These are phyloP conservation scores for Rugalucina vietnamica DNA, from an alignment of 2,888 invertebrate genomes.

Conservation along the genomic window DNA sequence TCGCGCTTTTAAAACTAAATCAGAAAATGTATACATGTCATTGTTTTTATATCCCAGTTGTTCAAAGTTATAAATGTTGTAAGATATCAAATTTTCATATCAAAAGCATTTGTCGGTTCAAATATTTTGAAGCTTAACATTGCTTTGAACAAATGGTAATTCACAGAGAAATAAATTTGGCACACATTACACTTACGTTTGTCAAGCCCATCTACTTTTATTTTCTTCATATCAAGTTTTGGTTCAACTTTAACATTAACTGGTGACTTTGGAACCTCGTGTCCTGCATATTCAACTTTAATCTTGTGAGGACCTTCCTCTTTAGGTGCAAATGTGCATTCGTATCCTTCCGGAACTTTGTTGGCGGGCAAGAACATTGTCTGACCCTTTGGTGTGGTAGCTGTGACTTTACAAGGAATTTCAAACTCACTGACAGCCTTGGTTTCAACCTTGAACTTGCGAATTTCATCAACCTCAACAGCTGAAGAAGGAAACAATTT, in stretches of 20 bases:
- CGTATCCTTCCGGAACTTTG: slow-evolving; percentile 89
- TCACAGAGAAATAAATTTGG: too few relatives aligned
- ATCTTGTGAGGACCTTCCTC: slow-evolving; percentile 84
- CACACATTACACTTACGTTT: slow-evolving; percentile 94
- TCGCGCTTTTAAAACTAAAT: too few relatives aligned
- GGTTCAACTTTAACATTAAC: slow-evolving; percentile 80
- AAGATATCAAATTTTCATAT: too few relatives aligned
- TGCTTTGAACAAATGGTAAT: too few relatives aligned
- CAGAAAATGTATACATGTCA: too few relatives aligned
- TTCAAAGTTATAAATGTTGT: too few relatives aligned
- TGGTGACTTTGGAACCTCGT: slow-evolving; percentile 81
- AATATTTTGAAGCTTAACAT: too few relatives aligned
- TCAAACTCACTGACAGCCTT: slow-evolving; percentile 59
- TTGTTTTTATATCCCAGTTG: too few relatives aligned
- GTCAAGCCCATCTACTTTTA: slow-evolving; percentile 93
- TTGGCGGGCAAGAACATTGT: slow-evolving; percentile 90
- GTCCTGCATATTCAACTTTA: slow-evolving; percentile 80
- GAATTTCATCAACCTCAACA: slow-evolving; percentile 56
- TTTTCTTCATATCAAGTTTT: slow-evolving; percentile 91
- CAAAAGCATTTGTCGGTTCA: too few relatives aligned
- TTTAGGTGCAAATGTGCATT: slow-evolving; percentile 81
- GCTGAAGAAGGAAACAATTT: slow-evolving; percentile 37
- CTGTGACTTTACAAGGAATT: slow-evolving; percentile 63
- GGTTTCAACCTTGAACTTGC: slow-evolving; percentile 51
- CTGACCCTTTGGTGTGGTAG: slow-evolving; percentile 78